Base-by-base conservation (phyloP, 1,140 invertebrate genomes). In the Subanguina moxae region DNA sequence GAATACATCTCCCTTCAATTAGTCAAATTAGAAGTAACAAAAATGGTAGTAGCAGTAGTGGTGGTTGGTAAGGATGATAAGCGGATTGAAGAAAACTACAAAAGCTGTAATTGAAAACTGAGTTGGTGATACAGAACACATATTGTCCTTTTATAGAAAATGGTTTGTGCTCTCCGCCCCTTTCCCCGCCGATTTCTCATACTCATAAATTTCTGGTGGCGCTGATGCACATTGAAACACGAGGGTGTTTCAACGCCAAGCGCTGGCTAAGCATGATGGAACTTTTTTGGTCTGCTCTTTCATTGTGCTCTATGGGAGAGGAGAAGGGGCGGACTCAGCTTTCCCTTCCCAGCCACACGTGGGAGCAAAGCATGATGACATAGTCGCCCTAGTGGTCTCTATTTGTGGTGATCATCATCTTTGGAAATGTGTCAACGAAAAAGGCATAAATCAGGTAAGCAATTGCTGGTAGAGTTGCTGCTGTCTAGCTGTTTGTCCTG, bases 221-320 rank as follows among this genome's bases (percentile, higher is more conserved):
- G n/a, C n/a, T n/a, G n/a, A 5, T 38, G 32, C 32, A 38, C 32
- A 52, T 21, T 25, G 48, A 52, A 52, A 52, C 23, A 52, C 3
- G 3, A 3, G 3, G 3, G n/a, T 25, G n/a, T 52, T 52, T 52
- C 48, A 52, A 52, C 48, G 48, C 48, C 48, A 52, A 21, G 48
- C 48, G 48, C n/a, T 52, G n/a, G 23, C 48, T 52, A 52, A 52
- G 48, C n/a, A 52, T 52, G 48, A 52, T 52, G 48, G 8, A 25
- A 25, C 3, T 19, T 52, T 25, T 52, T 15, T 19, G 48, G n/a
- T 52, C n/a, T 52, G 48, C 3, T 52, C 48, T 52, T 52, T 52
- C 48, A 19, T 25, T 52, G 32, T 52, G n/a, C 48, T 21, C n/a
- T 52, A 15, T 52, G 48, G 48, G 48, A 8, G 48, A 15, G 17